phyloP scores from a whole-genome alignment of 1,140 invertebrate genomes.

The Xylocopa sonorina region DNA sequence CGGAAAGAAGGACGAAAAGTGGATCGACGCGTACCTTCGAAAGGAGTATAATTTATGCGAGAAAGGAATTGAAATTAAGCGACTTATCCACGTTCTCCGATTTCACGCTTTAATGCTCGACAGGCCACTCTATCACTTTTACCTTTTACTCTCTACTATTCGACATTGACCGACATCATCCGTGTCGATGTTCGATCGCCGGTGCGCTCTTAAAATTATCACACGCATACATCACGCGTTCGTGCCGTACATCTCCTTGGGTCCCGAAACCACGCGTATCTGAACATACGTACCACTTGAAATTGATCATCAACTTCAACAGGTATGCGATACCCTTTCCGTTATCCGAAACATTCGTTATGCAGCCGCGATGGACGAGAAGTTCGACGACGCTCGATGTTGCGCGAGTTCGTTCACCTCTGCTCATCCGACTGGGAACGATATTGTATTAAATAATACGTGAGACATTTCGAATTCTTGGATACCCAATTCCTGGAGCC shows the following conservation, averaged over 20 bases:
- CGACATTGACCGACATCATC: slow-evolving; percentile 12
- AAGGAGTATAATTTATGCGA: too few relatives aligned
- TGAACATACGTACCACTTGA: neutral
- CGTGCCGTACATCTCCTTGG: neutral
- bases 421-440: too few relatives aligned
- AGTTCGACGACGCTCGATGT: neutral
- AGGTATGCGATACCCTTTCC: neutral
- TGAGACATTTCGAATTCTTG: too few relatives aligned
- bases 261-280: slow-evolving; percentile 1
- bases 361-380: neutral
- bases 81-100: neutral
- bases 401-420: neutral
- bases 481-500: too few relatives aligned
- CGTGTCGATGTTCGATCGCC: neutral
- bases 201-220: slow-evolving; percentile 12
- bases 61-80: neutral
- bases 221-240: neutral
- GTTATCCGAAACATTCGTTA: slow-evolving; percentile 6
- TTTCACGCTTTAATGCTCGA: neutral
- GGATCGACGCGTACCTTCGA: too few relatives aligned
- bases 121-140: neutral
- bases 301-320: slow-evolving; percentile 19
- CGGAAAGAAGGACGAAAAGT: too few relatives aligned
- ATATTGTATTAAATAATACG: too few relatives aligned
- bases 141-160: slow-evolving; percentile 7